Evolutionary conservation across 2,888 invertebrate species (phyloP), one percentile per base, ranked within the genome.

Genomic region (Cartodere bifasciata): DNA sequence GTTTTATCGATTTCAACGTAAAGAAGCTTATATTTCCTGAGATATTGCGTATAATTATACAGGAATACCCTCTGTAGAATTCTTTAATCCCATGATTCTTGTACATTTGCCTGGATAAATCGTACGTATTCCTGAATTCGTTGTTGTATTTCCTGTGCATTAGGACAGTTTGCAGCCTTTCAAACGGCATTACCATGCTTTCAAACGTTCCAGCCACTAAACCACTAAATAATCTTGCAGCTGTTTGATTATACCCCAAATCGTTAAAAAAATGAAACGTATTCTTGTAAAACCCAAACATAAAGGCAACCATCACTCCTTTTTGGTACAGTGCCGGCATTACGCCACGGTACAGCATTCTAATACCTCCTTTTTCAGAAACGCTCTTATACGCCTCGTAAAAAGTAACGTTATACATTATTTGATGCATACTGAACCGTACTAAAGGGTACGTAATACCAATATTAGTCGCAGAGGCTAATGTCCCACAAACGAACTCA

Each of bases 391-490:
- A 63, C 3, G 86, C 86, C 38, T 69, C 70, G 29, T 67, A 65
- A 20, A 77, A 68, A 48, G 74, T 71, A 6, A 85, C 72, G 36
- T 81, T 83, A 62, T 85, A 80, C 48, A 86, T 66, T 75, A 86
- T 86, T 80, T 95, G 94, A 47, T 92, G 73, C 58, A 94, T 94
- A 62, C 92, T 91, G 31, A 88, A 68, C 63, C 94, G 94, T 55
- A 90, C 86, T 35, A 92, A 67, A 1, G 92, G 94, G 61, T 85
- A 94, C 28, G 90, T 88, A 29, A 85, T 65, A 9, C 77, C 64
- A 41, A 92, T 87, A 55, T 88, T 90, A 47, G 83, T 76, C 50
- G 84, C 74, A 4, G 92, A 91, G 1, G 94, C 81, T 1, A 85
- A 84, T 65, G 85, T 88, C 1, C 94, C 94, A 51, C 88, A 90